A percentile compares a stretch with the other conserved stretches of the same genome.
Conservation (phyloP, 2,888 invertebrate species). For the Rhagophthalmus giganteus region DNA sequence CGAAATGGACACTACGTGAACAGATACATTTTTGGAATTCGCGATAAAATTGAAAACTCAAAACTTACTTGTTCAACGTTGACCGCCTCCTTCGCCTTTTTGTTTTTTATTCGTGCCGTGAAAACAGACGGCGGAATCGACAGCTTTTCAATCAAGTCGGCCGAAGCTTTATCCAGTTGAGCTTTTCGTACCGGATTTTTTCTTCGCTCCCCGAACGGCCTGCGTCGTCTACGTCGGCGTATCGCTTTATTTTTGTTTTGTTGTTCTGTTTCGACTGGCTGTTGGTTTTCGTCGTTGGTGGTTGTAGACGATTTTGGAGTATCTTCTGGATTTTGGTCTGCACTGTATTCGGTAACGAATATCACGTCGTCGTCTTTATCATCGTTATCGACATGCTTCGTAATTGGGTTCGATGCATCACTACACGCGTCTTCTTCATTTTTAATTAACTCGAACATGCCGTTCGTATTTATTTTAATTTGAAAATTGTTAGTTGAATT, state of each 20-base stretch:
- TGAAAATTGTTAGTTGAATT: too few relatives aligned
- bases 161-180: constrained; percentile 37
- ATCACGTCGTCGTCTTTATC: constrained; percentile 42
- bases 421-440: too few relatives aligned
- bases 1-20: too few relatives aligned
- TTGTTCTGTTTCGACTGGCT: background rate
- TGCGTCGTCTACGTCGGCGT: constrained; percentile 5
- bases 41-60: background rate
- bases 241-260: constrained; percentile 1
- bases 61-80: constrained; percentile 11
- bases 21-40: background rate
- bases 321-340: constrained; percentile 9
- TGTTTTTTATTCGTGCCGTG: constrained; percentile 19
- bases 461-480: too few relatives aligned
- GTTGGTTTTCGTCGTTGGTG: too few relatives aligned
- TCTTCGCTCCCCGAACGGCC: constrained; percentile 6
- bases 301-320: too few relatives aligned
- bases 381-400: too few relatives aligned
- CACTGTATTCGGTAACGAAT: constrained; percentile 41
- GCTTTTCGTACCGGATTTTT: constrained; percentile 41
- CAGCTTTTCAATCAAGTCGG: constrained; percentile 32
- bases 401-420: too few relatives aligned
- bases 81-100: constrained; percentile 2
- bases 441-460: too few relatives aligned
- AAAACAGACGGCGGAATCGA: constrained; percentile 27